Conservation (phyloP, 37 sponge, comb jelly and placozoan genomes). For the Spongilla lacustris region DNA sequence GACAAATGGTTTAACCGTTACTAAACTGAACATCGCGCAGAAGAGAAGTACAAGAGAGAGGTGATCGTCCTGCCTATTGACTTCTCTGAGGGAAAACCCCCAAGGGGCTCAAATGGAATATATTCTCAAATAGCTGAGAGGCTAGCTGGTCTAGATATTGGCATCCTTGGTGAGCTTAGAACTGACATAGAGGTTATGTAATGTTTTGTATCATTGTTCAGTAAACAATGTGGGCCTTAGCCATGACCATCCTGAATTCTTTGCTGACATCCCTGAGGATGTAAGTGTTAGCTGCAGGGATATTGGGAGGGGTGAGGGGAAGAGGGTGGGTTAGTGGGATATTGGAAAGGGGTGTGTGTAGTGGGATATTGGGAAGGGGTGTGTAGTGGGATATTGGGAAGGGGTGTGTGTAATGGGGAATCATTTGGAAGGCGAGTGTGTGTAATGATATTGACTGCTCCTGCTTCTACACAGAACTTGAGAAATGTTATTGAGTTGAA, state of each 20-base stretch:
- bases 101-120: background rate
- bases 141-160: conserved; percentile 22
- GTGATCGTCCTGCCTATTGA: conserved; percentile 19
- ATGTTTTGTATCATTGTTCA: background rate
- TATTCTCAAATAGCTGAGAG: conserved; percentile 14
- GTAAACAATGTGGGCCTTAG: conserved; percentile 44
- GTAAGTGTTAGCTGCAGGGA: background rate
- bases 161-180: conserved; percentile 3
- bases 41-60: conserved; percentile 14
- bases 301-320: background rate
- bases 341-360: too few relatives aligned
- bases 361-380: background rate
- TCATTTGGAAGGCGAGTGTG: too few relatives aligned
- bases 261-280: conserved; percentile 9
- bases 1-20: background rate
- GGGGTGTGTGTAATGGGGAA: too few relatives aligned
- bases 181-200: background rate
- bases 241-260: conserved; percentile 12
- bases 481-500: conserved; percentile 53
- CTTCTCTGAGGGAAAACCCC: conserved; percentile 14
- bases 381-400: too few relatives aligned
- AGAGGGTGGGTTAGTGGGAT: too few relatives aligned
- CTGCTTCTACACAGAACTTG: conserved; percentile 10
- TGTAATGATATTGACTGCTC: too few relatives aligned
- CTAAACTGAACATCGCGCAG: background rate